Evolutionary conservation across 1,140 invertebrate genomes (phyloP).

Genomic region (Trachymyrmex cornetzi): DNA sequence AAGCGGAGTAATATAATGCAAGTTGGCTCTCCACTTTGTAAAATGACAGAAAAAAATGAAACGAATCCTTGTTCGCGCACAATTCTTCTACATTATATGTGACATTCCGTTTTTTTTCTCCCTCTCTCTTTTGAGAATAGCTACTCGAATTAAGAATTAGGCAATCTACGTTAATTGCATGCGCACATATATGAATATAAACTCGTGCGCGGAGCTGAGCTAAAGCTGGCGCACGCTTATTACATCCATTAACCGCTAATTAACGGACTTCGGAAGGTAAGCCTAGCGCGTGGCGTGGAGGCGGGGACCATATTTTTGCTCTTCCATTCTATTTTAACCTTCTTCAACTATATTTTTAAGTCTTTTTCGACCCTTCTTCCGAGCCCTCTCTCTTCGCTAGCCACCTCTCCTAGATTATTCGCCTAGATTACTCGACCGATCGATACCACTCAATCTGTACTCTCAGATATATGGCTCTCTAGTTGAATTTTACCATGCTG

Average conservation of each 20-base stretch:
- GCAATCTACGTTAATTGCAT: slow-evolving; percentile 28
- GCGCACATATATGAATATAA: slow-evolving; percentile 34
- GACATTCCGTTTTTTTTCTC: slow-evolving; percentile 14
- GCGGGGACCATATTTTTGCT: slow-evolving; percentile 81
- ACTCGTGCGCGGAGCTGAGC: slow-evolving; percentile 29
- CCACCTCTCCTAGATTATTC: background rate
- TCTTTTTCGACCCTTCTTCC: slow-evolving; percentile 37
- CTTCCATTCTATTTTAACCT: slow-evolving; percentile 49
- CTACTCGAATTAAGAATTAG: background rate
- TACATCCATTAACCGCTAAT: slow-evolving; percentile 68
- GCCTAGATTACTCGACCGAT: slow-evolving; percentile 30
- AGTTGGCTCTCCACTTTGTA: slow-evolving; percentile 17
- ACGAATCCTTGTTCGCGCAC: background rate
- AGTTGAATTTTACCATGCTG: slow-evolving; percentile 8
- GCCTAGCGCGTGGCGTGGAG: slow-evolving; percentile 80
- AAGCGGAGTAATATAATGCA: background rate
- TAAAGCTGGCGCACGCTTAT: slow-evolving; percentile 50
- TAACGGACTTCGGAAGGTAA: slow-evolving; percentile 70
- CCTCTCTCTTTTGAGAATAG: background rate
- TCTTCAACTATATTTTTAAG: slow-evolving; percentile 40
- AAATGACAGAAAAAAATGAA: background rate
- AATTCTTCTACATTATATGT: slow-evolving; percentile 3
- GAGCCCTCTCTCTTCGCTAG: slow-evolving; percentile 37
- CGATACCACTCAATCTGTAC: slow-evolving; percentile 15
- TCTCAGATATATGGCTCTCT: slow-evolving; percentile 26